Base-by-base conservation (phyloP, 2,797 vertebrate genomes). In the Danio albolineatus region DNA sequence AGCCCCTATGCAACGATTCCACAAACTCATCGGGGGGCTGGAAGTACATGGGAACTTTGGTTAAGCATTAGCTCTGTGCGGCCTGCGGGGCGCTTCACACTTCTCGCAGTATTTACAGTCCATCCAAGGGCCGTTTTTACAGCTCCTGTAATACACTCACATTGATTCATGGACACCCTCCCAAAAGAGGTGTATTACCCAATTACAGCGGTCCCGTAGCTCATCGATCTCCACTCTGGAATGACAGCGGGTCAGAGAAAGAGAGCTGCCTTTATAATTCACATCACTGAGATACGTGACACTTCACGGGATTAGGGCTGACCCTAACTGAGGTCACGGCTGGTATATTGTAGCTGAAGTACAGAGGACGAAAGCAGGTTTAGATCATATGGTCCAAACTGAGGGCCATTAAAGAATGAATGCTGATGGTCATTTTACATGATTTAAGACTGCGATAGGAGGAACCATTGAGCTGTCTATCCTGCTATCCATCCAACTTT, bases 111-210 rank as follows among this genome's bases (percentile, higher is more conserved):
- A 85, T 86, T 85, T 76, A 85, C 61, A 77, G 80, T 56, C 76
- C 48, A 80, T 73, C 39, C 73, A 67, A 41, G 38, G 28, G 59
- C 82, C 36, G 73, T 64, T 81, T 81, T 88, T 81, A 89, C 79
- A 51, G 77, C 79, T 83, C 84, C 83, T 82, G 65, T 85, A 79
- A 77, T 80, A 76, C 83, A 83, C 21, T 87, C 72, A 51, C 77
- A 88, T 88, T 82, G 85, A 89, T 89, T 86, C 78, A 70, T 67
- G 80, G 79, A 76, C 21, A 43, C 79, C 76, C 64, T 81, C 78
- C 85, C 84, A 21, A 36, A 82, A 83, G 82, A 85, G 75, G 85
- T 80, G 85, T 88, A 87, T 91, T 89, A 88, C 77, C 82, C 86
- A 85, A 88, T 89, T 89, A 88, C 81, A 87, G 62, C 44, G 59